Evolutionary conservation across 92 coral and sea anemone species (phyloP), one percentile per base, ranked within the genome.

Genomic region (Epizoanthus rinbou): DNA sequence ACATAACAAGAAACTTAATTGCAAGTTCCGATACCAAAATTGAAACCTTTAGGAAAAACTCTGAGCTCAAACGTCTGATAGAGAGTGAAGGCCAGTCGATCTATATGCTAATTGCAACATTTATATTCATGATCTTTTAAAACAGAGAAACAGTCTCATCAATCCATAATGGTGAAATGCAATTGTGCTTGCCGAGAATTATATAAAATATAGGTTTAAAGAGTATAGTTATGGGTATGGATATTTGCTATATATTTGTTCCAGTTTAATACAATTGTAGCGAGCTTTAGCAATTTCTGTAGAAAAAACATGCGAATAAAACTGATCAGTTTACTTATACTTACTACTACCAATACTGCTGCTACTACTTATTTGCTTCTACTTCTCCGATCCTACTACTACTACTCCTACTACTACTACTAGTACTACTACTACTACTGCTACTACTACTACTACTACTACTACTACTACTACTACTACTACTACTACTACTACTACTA

Each of bases 51-150:
- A 15, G 17, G 57, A 71, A 47, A 16, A 71, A 47, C 59, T 47
- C 76, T 71, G 76, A 71, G 31, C 21, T 70, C 33, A 70, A 71
- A 71, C 9, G 25, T 43, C 35, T 71, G 23, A 71, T 43, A 25
- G 33, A 71, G 35, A 47, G 76, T 71, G 59, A 47, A 47, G 35
- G 41, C 8, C 17, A 71, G 50, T 71, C 76, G 19, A 47, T 71
- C 59, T 33, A 71, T 71, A 70, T 1, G 41, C 39, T 47, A 41
- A 18, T 71, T 1, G 56, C 56, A 69, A 16, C 74, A 15, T 69
- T 69, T 28, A 28, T 39, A 69, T 69, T 39, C 74, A 39, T 24
- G 25, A 35, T 3, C 50, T 69, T 24, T 71, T 71, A n/a, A 45
- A 11, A 17, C 28, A 45, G 16, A 71, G 59, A 70, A 71, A 47